A percentile compares a stretch with the other conserved stretches of the same genome.
Conservation (phyloP, 64 coral and sea anemone genomes). For the Dendronephthya gigantea region DNA sequence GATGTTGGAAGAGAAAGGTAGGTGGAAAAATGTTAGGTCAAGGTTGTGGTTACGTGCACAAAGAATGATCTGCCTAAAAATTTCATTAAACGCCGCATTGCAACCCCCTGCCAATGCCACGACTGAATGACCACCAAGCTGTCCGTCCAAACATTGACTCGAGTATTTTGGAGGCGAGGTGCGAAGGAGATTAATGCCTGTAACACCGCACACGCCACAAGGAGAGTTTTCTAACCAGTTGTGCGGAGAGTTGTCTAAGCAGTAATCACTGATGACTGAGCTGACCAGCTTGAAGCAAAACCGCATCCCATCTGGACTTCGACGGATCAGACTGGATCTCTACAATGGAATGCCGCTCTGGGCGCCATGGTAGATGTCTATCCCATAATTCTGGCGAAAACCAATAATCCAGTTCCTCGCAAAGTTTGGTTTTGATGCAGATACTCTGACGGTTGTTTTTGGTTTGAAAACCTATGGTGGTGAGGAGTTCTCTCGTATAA, state of each 20-base stretch:
- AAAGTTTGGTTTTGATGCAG: not conserved
- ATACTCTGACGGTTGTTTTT: not conserved
- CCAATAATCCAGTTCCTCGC: not conserved
- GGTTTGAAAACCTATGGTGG: not conserved
- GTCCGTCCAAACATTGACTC: not conserved
- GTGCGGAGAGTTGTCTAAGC: not conserved
- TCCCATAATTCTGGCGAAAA: not conserved
- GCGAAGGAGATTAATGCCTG: not conserved
- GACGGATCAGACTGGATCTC: not conserved
- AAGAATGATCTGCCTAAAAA: not conserved
- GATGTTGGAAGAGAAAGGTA: not conserved
- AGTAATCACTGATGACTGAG: not conserved
- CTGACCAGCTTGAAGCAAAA: not conserved
- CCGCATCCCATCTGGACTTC: not conserved
- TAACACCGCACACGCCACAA: conserved; percentile 11
- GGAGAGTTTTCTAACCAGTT: not conserved
- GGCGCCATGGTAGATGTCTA: not conserved
- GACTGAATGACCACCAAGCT: not conserved
- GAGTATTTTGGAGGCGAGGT: not conserved
- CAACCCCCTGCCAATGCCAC: not conserved
- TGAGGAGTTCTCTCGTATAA: not conserved
- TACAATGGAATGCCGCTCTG: not conserved
- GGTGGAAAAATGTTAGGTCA: not conserved
- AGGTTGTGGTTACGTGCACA: not conserved
- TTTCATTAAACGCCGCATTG: not conserved